Percentiles rank a stretch among this genome's conserved stretches.
These are phyloP conservation scores for Trididemnum nubilum DNA, from an alignment of 23 tunicate species.

Conservation along the genomic window DNA sequence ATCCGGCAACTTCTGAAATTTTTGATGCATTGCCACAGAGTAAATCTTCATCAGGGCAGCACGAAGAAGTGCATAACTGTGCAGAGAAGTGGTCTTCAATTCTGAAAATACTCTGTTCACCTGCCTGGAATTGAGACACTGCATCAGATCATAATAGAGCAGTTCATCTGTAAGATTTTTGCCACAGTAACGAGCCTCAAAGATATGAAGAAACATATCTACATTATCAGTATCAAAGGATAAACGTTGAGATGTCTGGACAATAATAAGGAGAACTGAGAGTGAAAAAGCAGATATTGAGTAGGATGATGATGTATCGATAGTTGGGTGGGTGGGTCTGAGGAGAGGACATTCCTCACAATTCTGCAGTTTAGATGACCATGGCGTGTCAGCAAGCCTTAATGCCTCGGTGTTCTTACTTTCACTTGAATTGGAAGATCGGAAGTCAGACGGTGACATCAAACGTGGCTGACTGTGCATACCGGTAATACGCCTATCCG, in stretches of 20 bases:
- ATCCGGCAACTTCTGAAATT: background rate
- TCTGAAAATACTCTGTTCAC: background rate
- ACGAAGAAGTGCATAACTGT: background rate
- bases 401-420: too few species aligned
- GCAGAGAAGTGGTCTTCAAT: background rate
- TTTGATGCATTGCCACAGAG: background rate
- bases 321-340: too few species aligned
- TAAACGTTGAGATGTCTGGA: background rate
- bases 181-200: conserved; percentile 3
- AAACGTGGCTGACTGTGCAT: too few species aligned
- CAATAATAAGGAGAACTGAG: background rate
- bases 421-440: too few species aligned
- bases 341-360: too few species aligned
- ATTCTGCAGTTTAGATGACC: too few species aligned
- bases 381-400: too few species aligned
- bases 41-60: background rate
- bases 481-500: too few species aligned
- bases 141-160: background rate
- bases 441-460: too few species aligned
- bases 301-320: too few species aligned
- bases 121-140: background rate
- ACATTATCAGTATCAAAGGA: conserved; percentile 6
- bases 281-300: background rate
- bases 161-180: conserved; percentile 9
- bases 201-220: conserved; percentile 7